Evolutionary conservation across 1,140 invertebrate genomes (phyloP).

Genomic region (Lordiphosa mommai): DNA sequence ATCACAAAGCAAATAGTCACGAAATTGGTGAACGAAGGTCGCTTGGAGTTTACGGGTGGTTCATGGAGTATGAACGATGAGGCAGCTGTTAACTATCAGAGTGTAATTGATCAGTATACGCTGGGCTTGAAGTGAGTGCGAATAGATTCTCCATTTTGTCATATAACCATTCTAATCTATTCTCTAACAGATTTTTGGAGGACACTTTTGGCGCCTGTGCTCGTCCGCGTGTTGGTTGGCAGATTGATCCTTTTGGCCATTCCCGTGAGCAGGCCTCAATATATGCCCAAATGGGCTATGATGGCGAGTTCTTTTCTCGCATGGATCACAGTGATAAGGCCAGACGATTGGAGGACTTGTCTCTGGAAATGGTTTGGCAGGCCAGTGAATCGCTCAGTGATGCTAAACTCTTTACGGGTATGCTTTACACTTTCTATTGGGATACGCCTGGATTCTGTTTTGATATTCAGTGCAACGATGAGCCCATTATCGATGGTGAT

Average conservation of each 20-base stretch:
- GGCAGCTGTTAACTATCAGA: slow-evolving; percentile 94
- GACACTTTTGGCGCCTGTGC: slow-evolving; percentile 92
- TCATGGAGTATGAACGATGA: slow-evolving; percentile 98
- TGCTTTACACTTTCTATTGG: slow-evolving; percentile 88
- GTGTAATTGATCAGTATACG: slow-evolving; percentile 95
- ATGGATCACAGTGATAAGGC: slow-evolving; percentile 93
- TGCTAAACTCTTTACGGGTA: slow-evolving; percentile 86
- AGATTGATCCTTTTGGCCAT: slow-evolving; percentile 97
- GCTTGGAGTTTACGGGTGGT: slow-evolving; percentile 93
- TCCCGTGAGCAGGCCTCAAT: slow-evolving; percentile 92
- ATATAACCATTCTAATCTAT: not conserved
- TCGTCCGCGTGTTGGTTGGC: slow-evolving; percentile 91
- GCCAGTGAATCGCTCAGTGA: slow-evolving; percentile 84
- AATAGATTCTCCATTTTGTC: not conserved
- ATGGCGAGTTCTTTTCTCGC: slow-evolving; percentile 93
- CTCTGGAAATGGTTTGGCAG: slow-evolving; percentile 77
- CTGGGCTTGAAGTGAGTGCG: slow-evolving; percentile 85
- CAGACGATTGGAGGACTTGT: slow-evolving; percentile 82
- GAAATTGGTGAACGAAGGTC: slow-evolving; percentile 85
- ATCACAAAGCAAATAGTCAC: slow-evolving; percentile 82
- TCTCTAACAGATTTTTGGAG: slow-evolving; percentile 81
- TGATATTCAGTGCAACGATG: slow-evolving; percentile 90
- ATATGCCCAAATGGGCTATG: slow-evolving; percentile 91
- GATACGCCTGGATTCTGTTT: slow-evolving; percentile 95
- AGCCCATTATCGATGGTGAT: slow-evolving; percentile 88